These are phyloP conservation scores for Lasioglossum morio DNA, from an alignment of 2,888 invertebrate species.

Conservation along the genomic window DNA sequence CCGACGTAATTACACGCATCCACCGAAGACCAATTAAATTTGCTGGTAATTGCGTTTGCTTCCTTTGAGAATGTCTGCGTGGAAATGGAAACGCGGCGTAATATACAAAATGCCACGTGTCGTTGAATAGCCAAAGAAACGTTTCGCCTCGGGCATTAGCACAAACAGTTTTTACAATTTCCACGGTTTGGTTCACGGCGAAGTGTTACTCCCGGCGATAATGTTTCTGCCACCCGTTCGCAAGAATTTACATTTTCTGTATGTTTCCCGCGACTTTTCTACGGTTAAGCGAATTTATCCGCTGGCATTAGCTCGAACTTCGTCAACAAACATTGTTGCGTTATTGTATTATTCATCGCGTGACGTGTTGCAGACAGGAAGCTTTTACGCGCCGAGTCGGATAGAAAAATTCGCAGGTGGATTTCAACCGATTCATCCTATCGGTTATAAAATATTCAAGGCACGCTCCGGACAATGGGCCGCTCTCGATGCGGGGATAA, in stretches of 20 bases:
- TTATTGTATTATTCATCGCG: not conserved
- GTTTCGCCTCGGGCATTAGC: not conserved
- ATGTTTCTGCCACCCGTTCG: not conserved
- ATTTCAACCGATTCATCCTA: slow-evolving; percentile 23
- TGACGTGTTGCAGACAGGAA: not conserved
- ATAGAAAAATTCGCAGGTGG: not conserved
- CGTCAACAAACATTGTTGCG: not conserved
- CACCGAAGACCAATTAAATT: slow-evolving; percentile 41
- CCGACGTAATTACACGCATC: slow-evolving; percentile 38
- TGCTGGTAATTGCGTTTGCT: slow-evolving; percentile 27
- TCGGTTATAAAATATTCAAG: slow-evolving; percentile 29
- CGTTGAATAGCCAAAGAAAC: slow-evolving; percentile 29
- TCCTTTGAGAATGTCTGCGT: slow-evolving; percentile 36
- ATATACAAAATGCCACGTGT: slow-evolving; percentile 17
- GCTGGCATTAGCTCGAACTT: not conserved
- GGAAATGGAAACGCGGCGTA: slow-evolving; percentile 12
- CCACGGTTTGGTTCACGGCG: not conserved
- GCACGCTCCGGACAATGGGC: slow-evolving; percentile 33
- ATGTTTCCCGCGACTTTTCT: too few relatives aligned
- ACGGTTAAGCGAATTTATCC: not conserved
- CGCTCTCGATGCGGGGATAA: slow-evolving; percentile 29
- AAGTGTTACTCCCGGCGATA: not conserved
- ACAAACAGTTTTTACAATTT: not conserved
- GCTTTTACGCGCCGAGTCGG: not conserved
- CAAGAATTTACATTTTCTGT: too few relatives aligned